Conservation (phyloP, 35 echinoderm and acorn worm genomes). For the Chiridota heheva region DNA sequence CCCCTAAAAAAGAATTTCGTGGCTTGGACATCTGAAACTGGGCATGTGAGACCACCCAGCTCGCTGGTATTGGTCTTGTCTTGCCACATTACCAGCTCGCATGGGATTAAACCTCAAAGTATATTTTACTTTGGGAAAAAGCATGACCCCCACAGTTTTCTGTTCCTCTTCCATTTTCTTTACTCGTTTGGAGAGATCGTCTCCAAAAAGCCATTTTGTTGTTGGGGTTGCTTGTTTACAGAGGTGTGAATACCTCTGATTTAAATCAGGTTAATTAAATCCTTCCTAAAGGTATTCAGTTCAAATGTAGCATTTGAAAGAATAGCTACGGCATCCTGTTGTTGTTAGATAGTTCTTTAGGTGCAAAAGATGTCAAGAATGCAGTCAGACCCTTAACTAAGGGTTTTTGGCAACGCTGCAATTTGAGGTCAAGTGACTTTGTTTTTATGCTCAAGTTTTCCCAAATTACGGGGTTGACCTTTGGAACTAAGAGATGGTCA, state of each 20-base stretch:
- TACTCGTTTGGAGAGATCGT: constrained; percentile 1
- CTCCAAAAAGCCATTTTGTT: constrained; percentile 24
- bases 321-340: constrained; percentile 26
- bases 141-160: constrained; percentile 10
- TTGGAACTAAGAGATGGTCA: neutral
- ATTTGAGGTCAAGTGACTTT: neutral
- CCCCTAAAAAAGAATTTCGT: too few species aligned
- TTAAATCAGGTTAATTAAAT: constrained; percentile 34
- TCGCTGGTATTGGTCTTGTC: constrained; percentile 1
- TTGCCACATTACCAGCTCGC: neutral
- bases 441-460: neutral
- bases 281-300: constrained; percentile 1
- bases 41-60: too few species aligned
- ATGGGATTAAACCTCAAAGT: constrained; percentile 9
- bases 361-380: neutral
- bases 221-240: constrained; percentile 24
- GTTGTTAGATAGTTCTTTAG: constrained; percentile 9
- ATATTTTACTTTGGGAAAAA: constrained; percentile 24
- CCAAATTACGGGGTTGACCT: constrained; percentile 1
- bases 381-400: constrained; percentile 12
- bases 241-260: constrained; percentile 31
- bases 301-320: constrained; percentile 39
- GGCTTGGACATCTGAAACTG: too few species aligned
- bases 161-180: constrained; percentile 23
- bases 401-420: constrained; percentile 24